Conservation (phyloP, 2,797 vertebrate genomes). For the Gymnoscopelus braueri region DNA sequence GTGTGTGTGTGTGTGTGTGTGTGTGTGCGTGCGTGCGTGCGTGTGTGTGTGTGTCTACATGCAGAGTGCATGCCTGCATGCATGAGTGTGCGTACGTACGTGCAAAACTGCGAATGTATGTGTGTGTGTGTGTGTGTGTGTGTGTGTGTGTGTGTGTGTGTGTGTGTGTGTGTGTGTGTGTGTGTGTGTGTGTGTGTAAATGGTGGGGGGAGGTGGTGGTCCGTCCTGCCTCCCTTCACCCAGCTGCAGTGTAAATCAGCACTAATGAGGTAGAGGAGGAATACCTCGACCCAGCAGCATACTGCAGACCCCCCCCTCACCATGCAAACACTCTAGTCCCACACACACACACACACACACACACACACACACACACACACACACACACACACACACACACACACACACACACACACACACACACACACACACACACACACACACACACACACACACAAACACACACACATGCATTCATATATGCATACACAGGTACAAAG, state of each 20-base stretch:
- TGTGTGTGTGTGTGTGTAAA: conserved; percentile 27
- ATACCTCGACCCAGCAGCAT: conserved; percentile 63
- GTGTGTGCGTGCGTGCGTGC: conserved; percentile 32
- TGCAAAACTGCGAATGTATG: conserved; percentile 6
- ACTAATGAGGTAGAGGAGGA: conserved; percentile 83
- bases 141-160: conserved; percentile 7
- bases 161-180: conserved; percentile 26
- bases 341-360: conserved; percentile 36
- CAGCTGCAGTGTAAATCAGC: conserved; percentile 81
- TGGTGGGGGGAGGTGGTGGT: conserved; percentile 58
- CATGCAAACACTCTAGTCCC: conserved; percentile 26
- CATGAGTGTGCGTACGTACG: conserved; percentile 3
- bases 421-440: not conserved
- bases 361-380: conserved; percentile 22
- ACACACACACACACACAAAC: not conserved
- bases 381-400: conserved; percentile 50
- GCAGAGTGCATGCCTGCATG: conserved; percentile 6
- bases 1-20: conserved; percentile 10
- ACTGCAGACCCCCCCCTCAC: conserved; percentile 56
- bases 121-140: conserved; percentile 16
- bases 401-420: conserved; percentile 33
- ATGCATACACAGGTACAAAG: not conserved
- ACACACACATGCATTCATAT: not conserved
- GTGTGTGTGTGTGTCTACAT: conserved; percentile 26
- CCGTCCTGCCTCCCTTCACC: conserved; percentile 74